These are phyloP conservation scores for Dryoscopus gambensis DNA, from an alignment of 2,113 vertebrate species.

Conservation along the genomic window DNA sequence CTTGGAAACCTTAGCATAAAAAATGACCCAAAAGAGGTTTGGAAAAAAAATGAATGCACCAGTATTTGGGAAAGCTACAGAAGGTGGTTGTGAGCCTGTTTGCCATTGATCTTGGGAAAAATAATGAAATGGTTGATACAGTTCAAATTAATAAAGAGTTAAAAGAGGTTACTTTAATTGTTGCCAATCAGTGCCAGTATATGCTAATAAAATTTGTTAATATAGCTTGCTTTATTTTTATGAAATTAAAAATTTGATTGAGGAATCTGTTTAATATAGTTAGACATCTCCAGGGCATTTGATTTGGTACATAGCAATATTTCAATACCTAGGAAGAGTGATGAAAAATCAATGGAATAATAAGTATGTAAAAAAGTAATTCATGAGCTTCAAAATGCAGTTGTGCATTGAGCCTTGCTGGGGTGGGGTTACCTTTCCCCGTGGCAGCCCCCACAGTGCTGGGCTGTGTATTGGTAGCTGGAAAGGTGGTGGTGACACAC, in stretches of 20 bases:
- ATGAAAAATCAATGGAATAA: neutral
- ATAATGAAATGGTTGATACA: neutral
- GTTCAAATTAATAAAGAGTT: constrained; percentile 18
- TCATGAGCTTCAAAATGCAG: neutral
- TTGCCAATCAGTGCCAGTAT: neutral
- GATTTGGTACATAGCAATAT: neutral
- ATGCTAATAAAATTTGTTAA: neutral
- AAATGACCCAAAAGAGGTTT: neutral
- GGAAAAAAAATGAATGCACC: neutral
- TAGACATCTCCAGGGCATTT: neutral
- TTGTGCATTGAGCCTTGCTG: neutral
- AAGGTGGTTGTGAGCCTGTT: neutral
- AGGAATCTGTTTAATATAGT: neutral
- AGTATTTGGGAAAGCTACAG: neutral
- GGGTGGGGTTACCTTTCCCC: neutral
- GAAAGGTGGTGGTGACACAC: neutral
- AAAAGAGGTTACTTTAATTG: neutral
- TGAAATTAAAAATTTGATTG: neutral
- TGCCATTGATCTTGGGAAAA: neutral
- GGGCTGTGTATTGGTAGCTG: neutral
- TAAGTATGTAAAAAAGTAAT: neutral
- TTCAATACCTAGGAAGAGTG: neutral
- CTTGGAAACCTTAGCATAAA: neutral
- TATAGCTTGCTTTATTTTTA: neutral
- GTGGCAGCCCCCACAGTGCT: neutral